These are phyloP conservation scores for Drosophila borborema DNA, from an alignment of 2,888 invertebrate species.

Conservation along the genomic window DNA sequence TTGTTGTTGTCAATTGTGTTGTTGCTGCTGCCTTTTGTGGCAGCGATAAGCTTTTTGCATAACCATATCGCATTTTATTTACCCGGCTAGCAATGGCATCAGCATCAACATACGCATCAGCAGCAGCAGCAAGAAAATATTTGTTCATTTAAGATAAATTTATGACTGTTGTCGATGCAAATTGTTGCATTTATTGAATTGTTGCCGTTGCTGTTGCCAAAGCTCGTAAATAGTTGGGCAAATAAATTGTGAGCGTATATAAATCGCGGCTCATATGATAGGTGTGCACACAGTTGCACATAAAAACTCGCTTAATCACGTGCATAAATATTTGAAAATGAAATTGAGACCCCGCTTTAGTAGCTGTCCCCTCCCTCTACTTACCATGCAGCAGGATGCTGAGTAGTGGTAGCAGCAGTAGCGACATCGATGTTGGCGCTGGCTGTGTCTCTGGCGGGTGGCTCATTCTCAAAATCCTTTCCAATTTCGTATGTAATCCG, in stretches of 20 bases:
- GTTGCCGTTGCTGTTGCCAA: conserved; percentile 46
- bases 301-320: conserved; percentile 58
- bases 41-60: conserved; percentile 70
- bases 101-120: not conserved
- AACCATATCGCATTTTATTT: conserved; percentile 69
- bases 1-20: conserved; percentile 20
- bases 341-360: not conserved
- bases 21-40: conserved; percentile 65
- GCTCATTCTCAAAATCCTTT: conserved; percentile 82
- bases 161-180: conserved; percentile 77
- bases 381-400: conserved; percentile 61
- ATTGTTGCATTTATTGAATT: conserved; percentile 78
- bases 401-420: conserved; percentile 28
- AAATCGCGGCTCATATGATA: conserved; percentile 66
- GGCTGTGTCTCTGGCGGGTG: conserved; percentile 18
- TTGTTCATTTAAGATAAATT: conserved; percentile 81
- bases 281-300: conserved; percentile 37
- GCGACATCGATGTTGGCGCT: conserved; percentile 11
- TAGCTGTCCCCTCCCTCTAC: conserved; percentile 20
- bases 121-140: conserved; percentile 72
- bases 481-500: conserved; percentile 68
- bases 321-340: conserved; percentile 66
- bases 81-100: conserved; percentile 43
- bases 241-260: conserved; percentile 67
- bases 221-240: conserved; percentile 72